A percentile compares a stretch with the other conserved stretches of the same genome.
Evolutionary conservation across 2,888 invertebrate species (phyloP).

Genomic region (Andrena fulva): DNA sequence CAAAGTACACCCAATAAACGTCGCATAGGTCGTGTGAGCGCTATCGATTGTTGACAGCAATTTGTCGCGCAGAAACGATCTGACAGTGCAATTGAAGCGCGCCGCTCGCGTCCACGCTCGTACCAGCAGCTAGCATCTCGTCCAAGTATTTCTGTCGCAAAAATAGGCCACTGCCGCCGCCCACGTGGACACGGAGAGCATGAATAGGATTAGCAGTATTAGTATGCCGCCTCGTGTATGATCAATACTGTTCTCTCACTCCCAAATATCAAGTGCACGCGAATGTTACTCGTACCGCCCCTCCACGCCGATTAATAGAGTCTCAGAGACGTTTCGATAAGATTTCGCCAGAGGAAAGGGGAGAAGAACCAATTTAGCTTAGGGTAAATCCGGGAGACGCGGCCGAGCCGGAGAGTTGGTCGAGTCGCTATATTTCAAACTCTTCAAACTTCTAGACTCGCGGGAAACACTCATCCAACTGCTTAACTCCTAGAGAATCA

Average conservation of each 20-base stretch:
- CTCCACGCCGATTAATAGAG: neutral
- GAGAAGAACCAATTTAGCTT: neutral
- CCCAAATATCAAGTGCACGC: neutral
- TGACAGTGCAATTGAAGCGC: constrained; percentile 31
- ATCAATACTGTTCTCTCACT: constrained; percentile 9
- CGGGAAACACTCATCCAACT: no score
- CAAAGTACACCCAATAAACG: neutral
- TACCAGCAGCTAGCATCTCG: neutral
- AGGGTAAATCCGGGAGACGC: no score
- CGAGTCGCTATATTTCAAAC: no score
- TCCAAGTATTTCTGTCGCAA: constrained; percentile 62
- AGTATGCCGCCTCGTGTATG: neutral
- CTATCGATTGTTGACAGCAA: constrained; percentile 8
- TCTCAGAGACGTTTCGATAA: neutral
- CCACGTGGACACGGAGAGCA: constrained; percentile 56
- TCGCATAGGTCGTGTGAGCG: neutral
- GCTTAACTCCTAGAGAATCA: no score
- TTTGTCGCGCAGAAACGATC: constrained; percentile 5
- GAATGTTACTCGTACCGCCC: neutral
- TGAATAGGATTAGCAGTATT: constrained; percentile 25
- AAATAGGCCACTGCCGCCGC: constrained; percentile 63
- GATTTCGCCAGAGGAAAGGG: neutral
- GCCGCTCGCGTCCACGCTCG: neutral
- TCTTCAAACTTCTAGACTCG: no score
- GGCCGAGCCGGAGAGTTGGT: no score